Evolutionary conservation across 92 coral and sea anemone species (phyloP).

Genomic region (Palythoa grandiflora): DNA sequence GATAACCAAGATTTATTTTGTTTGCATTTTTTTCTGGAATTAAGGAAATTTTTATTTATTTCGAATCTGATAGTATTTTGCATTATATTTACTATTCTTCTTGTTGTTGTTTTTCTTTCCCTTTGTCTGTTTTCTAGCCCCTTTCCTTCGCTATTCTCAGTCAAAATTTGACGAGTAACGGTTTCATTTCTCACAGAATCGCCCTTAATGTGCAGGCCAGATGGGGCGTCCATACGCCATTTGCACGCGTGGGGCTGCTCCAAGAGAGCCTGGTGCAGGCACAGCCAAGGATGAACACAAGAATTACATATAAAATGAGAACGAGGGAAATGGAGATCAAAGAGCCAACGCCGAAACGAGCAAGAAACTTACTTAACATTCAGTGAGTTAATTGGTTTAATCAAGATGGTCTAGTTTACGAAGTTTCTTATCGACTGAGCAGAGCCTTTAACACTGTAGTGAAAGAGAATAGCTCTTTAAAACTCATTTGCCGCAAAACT

Average conservation of each 20-base stretch:
- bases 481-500: not conserved
- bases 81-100: too few species aligned
- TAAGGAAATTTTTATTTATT: too few species aligned
- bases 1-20: too few species aligned
- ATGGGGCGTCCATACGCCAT: conserved; percentile 76
- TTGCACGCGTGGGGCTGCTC: conserved; percentile 75
- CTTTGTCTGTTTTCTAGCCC: not conserved
- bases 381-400: conserved; percentile 48
- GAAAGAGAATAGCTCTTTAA: not conserved
- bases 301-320: conserved; percentile 12
- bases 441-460: not conserved
- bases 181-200: conserved; percentile 44
- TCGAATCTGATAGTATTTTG: too few species aligned
- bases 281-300: conserved; percentile 24
- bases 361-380: conserved; percentile 47
- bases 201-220: conserved; percentile 55
- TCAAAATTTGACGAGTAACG: not conserved
- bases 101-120: not conserved
- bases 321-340: conserved; percentile 43
- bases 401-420: not conserved
- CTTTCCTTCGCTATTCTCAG: not conserved
- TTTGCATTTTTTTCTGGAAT: too few species aligned
- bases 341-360: conserved; percentile 49
- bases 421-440: not conserved
- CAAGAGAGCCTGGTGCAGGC: conserved; percentile 47